A percentile compares a stretch with the other conserved stretches of the same genome.
These are phyloP conservation scores for Chiroxiphia lanceolata DNA, from an alignment of 2,797 vertebrate species.

Conservation along the genomic window DNA sequence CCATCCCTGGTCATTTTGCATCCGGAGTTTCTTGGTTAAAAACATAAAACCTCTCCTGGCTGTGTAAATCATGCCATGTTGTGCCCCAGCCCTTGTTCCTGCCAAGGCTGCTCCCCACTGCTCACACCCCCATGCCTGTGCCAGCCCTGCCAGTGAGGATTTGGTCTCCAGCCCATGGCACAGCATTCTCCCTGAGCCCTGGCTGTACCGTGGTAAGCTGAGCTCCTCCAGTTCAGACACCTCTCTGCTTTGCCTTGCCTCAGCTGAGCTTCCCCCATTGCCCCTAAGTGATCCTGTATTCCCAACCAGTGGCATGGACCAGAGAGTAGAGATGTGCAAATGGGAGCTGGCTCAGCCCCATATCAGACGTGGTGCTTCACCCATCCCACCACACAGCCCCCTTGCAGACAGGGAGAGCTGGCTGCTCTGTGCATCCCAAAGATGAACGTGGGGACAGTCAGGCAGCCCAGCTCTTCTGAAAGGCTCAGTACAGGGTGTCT, in stretches of 20 bases:
- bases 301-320: neutral
- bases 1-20: neutral
- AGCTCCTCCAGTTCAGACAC: neutral
- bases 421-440: neutral
- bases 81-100: neutral
- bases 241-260: neutral
- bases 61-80: neutral
- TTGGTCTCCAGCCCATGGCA: neutral
- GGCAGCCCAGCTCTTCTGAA: constrained; percentile 46
- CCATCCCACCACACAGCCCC: fast-evolving
- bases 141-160: neutral
- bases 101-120: neutral
- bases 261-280: neutral
- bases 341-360: neutral
- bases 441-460: neutral
- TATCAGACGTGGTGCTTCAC: neutral
- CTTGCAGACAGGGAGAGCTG: neutral
- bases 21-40: neutral
- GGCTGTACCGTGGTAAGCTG: fast-evolving
- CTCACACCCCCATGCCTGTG: neutral
- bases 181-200: neutral
- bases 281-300: neutral
- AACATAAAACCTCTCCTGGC: neutral
- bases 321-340: neutral
- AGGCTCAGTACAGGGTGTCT: neutral